These are phyloP conservation scores for Zelostemma sp. DNA, from an alignment of 1,140 invertebrate genomes.

Conservation along the genomic window DNA sequence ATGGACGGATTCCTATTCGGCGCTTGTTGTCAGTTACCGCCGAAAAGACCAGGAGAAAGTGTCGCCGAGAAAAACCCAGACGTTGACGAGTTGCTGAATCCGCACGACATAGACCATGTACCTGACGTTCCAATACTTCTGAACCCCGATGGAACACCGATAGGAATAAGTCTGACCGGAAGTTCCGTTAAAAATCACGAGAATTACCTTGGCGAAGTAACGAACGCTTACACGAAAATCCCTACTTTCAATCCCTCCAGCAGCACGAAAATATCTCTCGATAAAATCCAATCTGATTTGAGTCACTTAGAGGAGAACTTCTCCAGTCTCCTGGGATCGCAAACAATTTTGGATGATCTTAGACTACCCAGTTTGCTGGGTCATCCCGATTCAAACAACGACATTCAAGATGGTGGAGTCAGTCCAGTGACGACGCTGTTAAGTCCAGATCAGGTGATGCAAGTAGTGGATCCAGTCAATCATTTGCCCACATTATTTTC, in stretches of 20 bases:
- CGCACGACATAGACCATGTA: constrained; percentile 62
- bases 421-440: constrained; percentile 70
- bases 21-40: constrained; percentile 84
- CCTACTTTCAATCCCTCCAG: constrained; percentile 40
- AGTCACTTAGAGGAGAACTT: constrained; percentile 55
- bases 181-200: constrained; percentile 20
- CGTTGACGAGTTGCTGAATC: constrained; percentile 24
- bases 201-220: constrained; percentile 19
- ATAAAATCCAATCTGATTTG: constrained; percentile 38
- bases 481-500: constrained; percentile 61
- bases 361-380: constrained; percentile 54
- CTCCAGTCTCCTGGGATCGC: constrained; percentile 53
- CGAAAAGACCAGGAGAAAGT: constrained; percentile 22
- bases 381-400: constrained; percentile 56
- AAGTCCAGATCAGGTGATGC: constrained; percentile 62
- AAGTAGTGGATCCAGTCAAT: constrained; percentile 65
- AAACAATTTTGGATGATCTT: constrained; percentile 57
- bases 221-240: constrained; percentile 45
- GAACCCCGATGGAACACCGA: constrained; percentile 60
- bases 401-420: constrained; percentile 53
- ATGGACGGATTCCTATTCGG: constrained; percentile 94
- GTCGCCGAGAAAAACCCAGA: constrained; percentile 18
- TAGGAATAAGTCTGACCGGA: constrained; percentile 33
- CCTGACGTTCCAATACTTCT: constrained; percentile 63
- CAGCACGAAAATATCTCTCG: constrained; percentile 12